phyloP scores from a whole-genome alignment of 2,113 vertebrate species.

The Oreotragus oreotragus region DNA sequence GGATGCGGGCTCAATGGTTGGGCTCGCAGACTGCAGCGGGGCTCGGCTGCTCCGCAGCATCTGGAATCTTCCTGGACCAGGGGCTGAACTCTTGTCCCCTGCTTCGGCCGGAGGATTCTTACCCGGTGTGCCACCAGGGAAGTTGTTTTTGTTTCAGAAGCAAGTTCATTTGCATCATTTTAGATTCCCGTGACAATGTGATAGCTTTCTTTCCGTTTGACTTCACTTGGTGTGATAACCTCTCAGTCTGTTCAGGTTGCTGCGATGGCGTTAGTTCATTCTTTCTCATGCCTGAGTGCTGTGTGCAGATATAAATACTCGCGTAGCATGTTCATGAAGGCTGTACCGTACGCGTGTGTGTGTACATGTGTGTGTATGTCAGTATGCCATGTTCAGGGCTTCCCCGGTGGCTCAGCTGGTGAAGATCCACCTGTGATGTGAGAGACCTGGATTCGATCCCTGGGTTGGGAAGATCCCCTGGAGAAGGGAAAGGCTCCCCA shows the following conservation, averaged over 20 bases:
- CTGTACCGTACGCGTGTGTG: fast-evolving
- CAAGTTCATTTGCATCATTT: fast-evolving
- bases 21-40: background rate
- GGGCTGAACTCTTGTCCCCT: background rate
- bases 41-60: background rate
- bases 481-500: background rate
- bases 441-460: background rate
- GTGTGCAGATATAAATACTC: fast-evolving
- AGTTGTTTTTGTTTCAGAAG: background rate
- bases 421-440: fast-evolving
- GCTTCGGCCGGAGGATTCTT: background rate
- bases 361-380: fast-evolving
- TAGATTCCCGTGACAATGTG: background rate
- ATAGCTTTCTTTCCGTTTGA: fast-evolving
- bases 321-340: fast-evolving
- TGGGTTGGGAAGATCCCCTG: background rate
- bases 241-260: background rate
- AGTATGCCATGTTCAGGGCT: fast-evolving
- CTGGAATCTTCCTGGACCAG: background rate
- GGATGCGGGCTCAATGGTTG: fast-evolving
- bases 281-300: background rate
- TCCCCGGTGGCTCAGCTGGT: background rate
- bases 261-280: fast-evolving
- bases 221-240: background rate
- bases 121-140: background rate